Evolutionary conservation across 2,797 vertebrate genomes (phyloP).

Genomic region (Hippopotamyrus pictus): DNA sequence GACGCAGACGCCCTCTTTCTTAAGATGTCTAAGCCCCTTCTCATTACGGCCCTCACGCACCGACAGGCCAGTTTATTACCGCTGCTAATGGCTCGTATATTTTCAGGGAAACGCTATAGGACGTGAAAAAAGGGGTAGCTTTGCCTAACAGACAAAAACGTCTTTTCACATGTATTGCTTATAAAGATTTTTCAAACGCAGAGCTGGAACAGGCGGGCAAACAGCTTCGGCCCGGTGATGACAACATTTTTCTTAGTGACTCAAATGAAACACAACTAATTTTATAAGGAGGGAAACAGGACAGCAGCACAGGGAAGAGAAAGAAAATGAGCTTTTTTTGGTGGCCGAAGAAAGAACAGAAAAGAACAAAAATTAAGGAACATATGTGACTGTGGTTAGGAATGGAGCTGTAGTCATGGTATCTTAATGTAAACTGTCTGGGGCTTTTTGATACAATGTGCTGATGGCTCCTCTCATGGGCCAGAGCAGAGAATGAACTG

Average conservation of each 20-base stretch:
- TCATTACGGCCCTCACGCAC: conserved; percentile 18
- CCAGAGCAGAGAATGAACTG: background rate
- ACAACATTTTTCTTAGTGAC: conserved; percentile 7
- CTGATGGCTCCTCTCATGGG: background rate
- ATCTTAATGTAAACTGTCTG: background rate
- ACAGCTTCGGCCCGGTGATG: background rate
- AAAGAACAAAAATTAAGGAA: background rate
- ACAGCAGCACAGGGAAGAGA: background rate
- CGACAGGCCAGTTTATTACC: conserved; percentile 38
- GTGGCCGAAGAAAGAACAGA: background rate
- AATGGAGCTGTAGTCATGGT: background rate
- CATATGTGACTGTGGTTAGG: background rate
- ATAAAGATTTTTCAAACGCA: conserved; percentile 13
- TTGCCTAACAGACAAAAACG: conserved; percentile 34
- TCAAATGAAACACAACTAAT: conserved; percentile 5
- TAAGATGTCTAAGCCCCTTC: conserved; percentile 19
- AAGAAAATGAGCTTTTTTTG: background rate
- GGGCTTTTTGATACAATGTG: background rate
- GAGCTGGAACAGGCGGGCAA: background rate
- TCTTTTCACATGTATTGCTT: conserved; percentile 34
- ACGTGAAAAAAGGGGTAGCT: conserved; percentile 34
- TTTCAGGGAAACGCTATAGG: conserved; percentile 24
- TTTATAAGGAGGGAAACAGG: background rate
- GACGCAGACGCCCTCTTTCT: conserved; percentile 14
- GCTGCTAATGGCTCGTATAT: conserved; percentile 32